Base-by-base conservation (phyloP, 2,113 vertebrate genomes). In the Aptenodytes patagonicus region DNA sequence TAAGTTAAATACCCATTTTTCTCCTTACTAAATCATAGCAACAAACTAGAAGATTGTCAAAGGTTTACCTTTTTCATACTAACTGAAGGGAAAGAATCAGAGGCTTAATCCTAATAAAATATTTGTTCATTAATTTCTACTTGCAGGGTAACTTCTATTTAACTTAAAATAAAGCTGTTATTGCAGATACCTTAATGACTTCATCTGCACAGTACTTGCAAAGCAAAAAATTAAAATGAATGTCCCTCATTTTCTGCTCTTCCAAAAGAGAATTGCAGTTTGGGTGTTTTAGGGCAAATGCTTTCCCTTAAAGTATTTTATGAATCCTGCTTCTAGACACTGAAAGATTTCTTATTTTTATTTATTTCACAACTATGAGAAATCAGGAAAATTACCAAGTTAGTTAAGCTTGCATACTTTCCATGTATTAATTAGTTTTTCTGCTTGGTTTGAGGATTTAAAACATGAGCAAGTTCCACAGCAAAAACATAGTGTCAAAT, bases 401-500 rank as follows among this genome's bases (percentile, higher is more conserved):
- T 80, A 15, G 38, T 90, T 90, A 90, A 83, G 88, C 92, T 93
- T 42, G n/a, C 79, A 62, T 24, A 70, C 54, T 86, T 89, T 47
- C 68, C 55, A 51, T 22, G 22, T 93, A 42, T 93, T 95, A 96
- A 96, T 95, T 83, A 83, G 72, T 61, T 96, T 96, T 95, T 93
- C 93, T 14, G 3, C 95, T 97, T 96, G 90, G 79, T 80, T 95
- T 95, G 76, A 96, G 60, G 42, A 95, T 78, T 92, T 95, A 47
- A 96, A 94, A 89, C 64, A 92, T 4, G 10, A 93, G 55, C 64
- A 25, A 83, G 90, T 93, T 93, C 86, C 88, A 86, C 85, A 87
- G 88, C 51, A 89, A 81, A 94, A 94, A 86, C 58, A 79, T 0
- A 88, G 83, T 78, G 88, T 96, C 86, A 93, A 94, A 97, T 95